phyloP scores from a whole-genome alignment of 2,888 invertebrate genomes.

The Acleris laterana region DNA sequence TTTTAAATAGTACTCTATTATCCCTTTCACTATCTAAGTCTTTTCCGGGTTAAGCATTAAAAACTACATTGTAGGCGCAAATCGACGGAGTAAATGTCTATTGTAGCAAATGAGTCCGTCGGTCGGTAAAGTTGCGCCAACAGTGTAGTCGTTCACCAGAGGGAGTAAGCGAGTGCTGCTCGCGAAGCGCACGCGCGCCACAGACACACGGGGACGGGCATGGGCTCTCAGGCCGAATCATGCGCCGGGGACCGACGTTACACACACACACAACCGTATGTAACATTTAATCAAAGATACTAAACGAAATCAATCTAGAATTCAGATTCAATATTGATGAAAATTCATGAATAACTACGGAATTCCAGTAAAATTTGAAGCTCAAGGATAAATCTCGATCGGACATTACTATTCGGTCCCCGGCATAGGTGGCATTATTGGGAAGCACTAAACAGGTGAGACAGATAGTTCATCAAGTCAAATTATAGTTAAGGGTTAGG shows the following conservation, averaged over 20 bases:
- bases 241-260: constrained; percentile 66
- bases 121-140: constrained; percentile 56
- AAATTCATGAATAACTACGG: neutral
- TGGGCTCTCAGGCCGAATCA: constrained; percentile 59
- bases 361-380: neutral
- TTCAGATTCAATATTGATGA: constrained; percentile 15
- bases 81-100: constrained; percentile 37
- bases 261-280: constrained; percentile 1
- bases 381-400: no score
- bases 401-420: constrained; percentile 59
- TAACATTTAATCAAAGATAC: neutral
- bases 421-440: constrained; percentile 63
- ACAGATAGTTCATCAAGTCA: constrained; percentile 50
- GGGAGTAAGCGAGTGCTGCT: constrained; percentile 80
- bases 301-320: neutral
- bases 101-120: constrained; percentile 31
- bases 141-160: constrained; percentile 70
- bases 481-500: constrained; percentile 56
- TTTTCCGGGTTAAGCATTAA: constrained; percentile 60
- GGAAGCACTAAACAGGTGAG: constrained; percentile 67
- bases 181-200: constrained; percentile 75
- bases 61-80: constrained; percentile 67
- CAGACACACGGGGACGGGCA: constrained; percentile 68
- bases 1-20: constrained; percentile 9
- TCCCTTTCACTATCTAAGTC: constrained; percentile 43